Conservation (phyloP, 1,140 invertebrate species). For the Chymomyza costata region DNA sequence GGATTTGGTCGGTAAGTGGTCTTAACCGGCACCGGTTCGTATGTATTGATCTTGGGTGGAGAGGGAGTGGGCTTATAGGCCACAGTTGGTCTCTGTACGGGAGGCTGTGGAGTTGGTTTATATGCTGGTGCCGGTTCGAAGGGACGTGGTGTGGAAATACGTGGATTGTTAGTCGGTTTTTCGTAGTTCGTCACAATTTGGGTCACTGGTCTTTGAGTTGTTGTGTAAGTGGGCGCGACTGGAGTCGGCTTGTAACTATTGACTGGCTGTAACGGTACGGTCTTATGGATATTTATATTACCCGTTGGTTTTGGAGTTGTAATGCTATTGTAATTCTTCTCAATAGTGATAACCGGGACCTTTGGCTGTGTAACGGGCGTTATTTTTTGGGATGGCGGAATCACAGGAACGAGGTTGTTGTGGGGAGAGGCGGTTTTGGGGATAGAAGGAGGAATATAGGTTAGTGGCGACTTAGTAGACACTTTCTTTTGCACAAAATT, state of each 20-base stretch:
- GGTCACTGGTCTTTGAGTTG: too few relatives aligned
- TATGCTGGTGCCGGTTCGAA: conserved; percentile 23
- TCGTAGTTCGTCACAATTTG: too few relatives aligned
- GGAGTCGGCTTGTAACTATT: conserved; percentile 9
- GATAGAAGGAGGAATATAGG: conserved; percentile 69
- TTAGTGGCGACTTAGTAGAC: conserved; percentile 53
- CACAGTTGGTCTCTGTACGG: conserved; percentile 17
- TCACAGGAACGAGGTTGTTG: conserved; percentile 32
- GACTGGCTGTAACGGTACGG: conserved; percentile 16
- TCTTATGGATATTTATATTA: conserved; percentile 60
- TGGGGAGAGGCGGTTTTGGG: conserved; percentile 49
- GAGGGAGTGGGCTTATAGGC: too few relatives aligned
- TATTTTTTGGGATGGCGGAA: conserved; percentile 38
- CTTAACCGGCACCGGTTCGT: too few relatives aligned
- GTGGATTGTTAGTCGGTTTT: conserved; percentile 31
- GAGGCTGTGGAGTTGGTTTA: conserved; percentile 22
- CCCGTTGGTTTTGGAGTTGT: conserved; percentile 51
- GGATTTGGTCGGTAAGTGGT: conserved; percentile 11
- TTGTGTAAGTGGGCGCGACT: conserved; percentile 8
- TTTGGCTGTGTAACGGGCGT: conserved; percentile 57
- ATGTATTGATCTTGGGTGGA: too few relatives aligned
- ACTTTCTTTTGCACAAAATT: conserved; percentile 55
- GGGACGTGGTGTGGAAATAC: conserved; percentile 42
- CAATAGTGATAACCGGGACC: conserved; percentile 68
- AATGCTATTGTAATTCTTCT: conserved; percentile 58